Evolutionary conservation across 2,888 invertebrate species (phyloP), one percentile per base, ranked within the genome.

Genomic region (Diploptera punctata): DNA sequence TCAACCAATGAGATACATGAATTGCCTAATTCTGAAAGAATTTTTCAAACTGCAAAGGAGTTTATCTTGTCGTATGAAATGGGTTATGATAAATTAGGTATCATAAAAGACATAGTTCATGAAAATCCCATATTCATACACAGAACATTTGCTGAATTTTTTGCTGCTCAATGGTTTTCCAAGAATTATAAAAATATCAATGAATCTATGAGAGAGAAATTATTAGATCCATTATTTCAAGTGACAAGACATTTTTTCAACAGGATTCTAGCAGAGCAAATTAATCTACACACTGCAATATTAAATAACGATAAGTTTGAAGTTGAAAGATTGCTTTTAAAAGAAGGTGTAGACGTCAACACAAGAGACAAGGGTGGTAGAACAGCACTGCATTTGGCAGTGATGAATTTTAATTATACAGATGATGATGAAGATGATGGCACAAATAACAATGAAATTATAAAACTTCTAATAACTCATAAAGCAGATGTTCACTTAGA

Each of bases 141-240:
- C 33, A 54, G 69, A n/a, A 71, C 68, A 9, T 74, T 74, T 60
- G 71, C 72, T 1, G 74, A 74, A 49, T 74, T 49, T 26, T 74
- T 74, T 31, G 62, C 68, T 18, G 74, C 71, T 10, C 49, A 33
- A 1, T 74, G 72, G 71, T 43, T 72, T 19, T 67, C 61, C 2
- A 19, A 47, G 10, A 54, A 73, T 47, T 49, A n/a, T n/a, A 33
- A 21, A 1, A 26, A 67, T 13, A 61, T 49, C 38, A 19, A 31
- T 5, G 21, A 21, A 3, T 65, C 68, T 24, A 13, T 74, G 1
- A 19, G 54, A 19, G 18, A 61, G n/a, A 31, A 68, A 31, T 13
- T 74, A 10, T 74, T 67, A 19, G 57, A 38, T 5, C 61, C 52
- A 24, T 49, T 43, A 13, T 61, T 67, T 21, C 33, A 68, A 54